Conservation (phyloP, 2,888 invertebrate genomes). For the Antheraea assamensis region DNA sequence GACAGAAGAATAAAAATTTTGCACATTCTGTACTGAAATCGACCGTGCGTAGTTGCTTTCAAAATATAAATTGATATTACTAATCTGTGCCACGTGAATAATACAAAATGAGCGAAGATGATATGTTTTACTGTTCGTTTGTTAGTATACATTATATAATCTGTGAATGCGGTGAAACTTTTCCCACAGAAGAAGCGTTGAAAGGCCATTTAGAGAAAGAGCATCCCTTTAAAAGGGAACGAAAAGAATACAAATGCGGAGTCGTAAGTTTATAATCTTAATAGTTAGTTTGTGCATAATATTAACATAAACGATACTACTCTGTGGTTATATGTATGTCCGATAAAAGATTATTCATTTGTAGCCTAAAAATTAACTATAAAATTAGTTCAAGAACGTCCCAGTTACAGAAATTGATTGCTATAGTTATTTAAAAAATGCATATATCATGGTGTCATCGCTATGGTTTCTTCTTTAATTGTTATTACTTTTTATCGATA, state of each 20-base stretch:
- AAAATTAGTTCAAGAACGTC: background rate
- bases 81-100: conserved; percentile 56
- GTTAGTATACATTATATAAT: conserved; percentile 69
- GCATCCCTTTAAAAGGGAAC: conserved; percentile 53
- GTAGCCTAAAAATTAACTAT: background rate
- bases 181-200: conserved; percentile 57
- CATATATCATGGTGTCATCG: background rate
- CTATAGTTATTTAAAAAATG: too few relatives aligned
- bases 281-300: background rate
- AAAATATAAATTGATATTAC: conserved; percentile 28
- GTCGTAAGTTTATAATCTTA: conserved; percentile 38
- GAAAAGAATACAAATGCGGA: conserved; percentile 49
- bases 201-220: conserved; percentile 54
- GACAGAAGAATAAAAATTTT: conserved; percentile 41
- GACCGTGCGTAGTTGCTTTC: conserved; percentile 27
- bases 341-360: background rate
- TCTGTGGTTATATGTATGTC: background rate
- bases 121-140: conserved; percentile 61
- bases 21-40: conserved; percentile 27
- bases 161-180: conserved; percentile 68
- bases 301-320: background rate
- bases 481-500: too few relatives aligned
- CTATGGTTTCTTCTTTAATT: too few relatives aligned
- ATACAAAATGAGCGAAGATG: conserved; percentile 39
- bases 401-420: background rate